Evolutionary conservation across 2,113 vertebrate genomes (phyloP), one percentile per base, ranked within the genome.

Genomic region (Sisor rabdophorus): DNA sequence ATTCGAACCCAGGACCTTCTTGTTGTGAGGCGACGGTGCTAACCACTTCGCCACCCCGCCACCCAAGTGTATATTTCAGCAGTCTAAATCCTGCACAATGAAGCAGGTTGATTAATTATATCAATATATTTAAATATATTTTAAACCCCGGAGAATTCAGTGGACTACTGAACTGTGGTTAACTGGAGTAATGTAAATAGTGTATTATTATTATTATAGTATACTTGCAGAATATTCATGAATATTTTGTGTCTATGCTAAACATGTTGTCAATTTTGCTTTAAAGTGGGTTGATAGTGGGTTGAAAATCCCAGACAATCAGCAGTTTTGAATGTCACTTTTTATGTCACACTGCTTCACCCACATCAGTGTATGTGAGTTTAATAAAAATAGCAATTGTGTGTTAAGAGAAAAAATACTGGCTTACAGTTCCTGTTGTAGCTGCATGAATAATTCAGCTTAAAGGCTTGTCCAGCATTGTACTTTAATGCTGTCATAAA

Each of bases 301-400:
- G 20, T 47, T 47, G 6, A 24, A 65, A 24, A 24, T 22, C n/a
- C 13, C 13, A 65, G 11, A 24, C 12, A n/a, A 3, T 64, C 63
- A 65, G 20, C 36, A 47, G 47, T 47, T 65, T 65, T 65, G 12
- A 24, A 64, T 22, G 63, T 65, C 36, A 47, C 11, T 65, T n/a
- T 64, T 2, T 36, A 63, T 20, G 17, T 64, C 40, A 40, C 3
- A 10, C 60, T 2, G 20, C 9, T 61, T 32, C 60, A n/a, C 32
- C 61, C 32, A 64, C 20, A 4, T n/a, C 19, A 40, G 1, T 40
- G 61, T 20, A 40, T 30, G 4, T 40, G 60, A 11, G 20, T 63
- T 63, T 63, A 40, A n/a, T 63, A 40, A 63, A 63, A 63, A 63
- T 40, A 40, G 10, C 59, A 61, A 61, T 11, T 17, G 16, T 36